Base-by-base conservation (phyloP, 1,140 invertebrate species). In the Listronotus bonariensis region DNA sequence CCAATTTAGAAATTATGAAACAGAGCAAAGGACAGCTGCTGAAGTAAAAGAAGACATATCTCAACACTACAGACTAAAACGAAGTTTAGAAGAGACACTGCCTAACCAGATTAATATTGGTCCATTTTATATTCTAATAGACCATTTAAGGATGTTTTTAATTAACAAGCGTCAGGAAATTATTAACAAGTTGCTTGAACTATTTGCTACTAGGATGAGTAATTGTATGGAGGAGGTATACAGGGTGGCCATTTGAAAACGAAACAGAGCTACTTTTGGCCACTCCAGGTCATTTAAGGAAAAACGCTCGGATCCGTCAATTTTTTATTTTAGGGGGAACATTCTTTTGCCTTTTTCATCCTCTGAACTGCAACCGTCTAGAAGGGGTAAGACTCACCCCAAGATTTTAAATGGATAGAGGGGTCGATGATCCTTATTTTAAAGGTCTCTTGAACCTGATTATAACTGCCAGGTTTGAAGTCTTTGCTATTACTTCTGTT, bases 91-190 rank as follows among this genome's bases (percentile, higher is more conserved):
- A 38, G 72, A 70, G 52, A 80, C 80, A 0, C 54, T 89, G 9
- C 87, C 87, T 0, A 73, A 80, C 8, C 75, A 76, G 26, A 88
- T 91, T 31, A 77, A 81, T 17, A 90, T 92, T 49, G 90, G 89
- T 0, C 86, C 89, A 0, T 92, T 89, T 74, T 78, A 81, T 15
- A 74, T 92, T 8, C 86, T 84, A 63, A 82, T 88, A 0, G 83
- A 72, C 6, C 65, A 68, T 20, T 52, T 78, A 15, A 80, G 79
- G 54, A 70, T 79, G 38, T 77, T 79, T 40, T 70, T 89, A 8
- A 75, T 84, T 1, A 83, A 82, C 18, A 92, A 91, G 72, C 76
- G 86, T 0, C 82, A 85, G 26, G 82, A 86, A 15, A 82, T 90
- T 20, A 82, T 81, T 3, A 84, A 82, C n/a, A 82, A 83, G 32